A percentile compares a stretch with the other conserved stretches of the same genome.
These are phyloP conservation scores for Pedetes capensis DNA, from an alignment of 2,113 vertebrate species.

Conservation along the genomic window DNA sequence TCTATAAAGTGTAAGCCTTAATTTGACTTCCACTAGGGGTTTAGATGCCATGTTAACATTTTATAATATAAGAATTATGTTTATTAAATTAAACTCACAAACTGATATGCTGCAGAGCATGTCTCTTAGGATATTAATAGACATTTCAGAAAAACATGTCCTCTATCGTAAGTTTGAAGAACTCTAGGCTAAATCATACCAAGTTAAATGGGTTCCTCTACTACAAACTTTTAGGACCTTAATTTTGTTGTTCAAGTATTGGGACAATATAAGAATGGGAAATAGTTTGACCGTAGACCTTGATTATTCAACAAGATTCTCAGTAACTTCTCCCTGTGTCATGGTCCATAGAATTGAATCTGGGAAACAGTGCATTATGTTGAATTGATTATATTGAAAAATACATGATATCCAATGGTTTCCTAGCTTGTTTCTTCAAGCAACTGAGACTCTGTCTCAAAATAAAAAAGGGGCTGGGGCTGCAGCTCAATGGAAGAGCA, in stretches of 20 bases:
- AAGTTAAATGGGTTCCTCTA: background rate
- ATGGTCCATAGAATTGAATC: background rate
- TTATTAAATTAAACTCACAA: background rate
- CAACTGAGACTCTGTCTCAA: too few species aligned
- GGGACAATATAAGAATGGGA: background rate
- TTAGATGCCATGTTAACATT: background rate
- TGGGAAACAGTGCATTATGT: background rate
- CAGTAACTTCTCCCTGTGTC: background rate
- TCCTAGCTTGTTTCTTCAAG: background rate
- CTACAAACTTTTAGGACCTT: background rate
- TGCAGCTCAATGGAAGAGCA: too few species aligned
- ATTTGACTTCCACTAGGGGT: background rate
- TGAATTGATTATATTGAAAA: background rate
- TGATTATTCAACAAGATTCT: background rate
- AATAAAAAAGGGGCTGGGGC: too few species aligned
- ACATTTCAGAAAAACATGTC: background rate
- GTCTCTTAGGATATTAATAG: background rate
- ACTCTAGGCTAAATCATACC: background rate
- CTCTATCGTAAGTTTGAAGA: background rate
- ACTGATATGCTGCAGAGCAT: background rate
- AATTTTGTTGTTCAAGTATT: background rate
- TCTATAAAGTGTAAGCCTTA: background rate
- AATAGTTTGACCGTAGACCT: background rate
- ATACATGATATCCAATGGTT: background rate
- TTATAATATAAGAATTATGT: background rate